A percentile compares a stretch with the other conserved stretches of the same genome.
phyloP scores from a whole-genome alignment of 2,797 vertebrate species.

The Harpagifer antarcticus region DNA sequence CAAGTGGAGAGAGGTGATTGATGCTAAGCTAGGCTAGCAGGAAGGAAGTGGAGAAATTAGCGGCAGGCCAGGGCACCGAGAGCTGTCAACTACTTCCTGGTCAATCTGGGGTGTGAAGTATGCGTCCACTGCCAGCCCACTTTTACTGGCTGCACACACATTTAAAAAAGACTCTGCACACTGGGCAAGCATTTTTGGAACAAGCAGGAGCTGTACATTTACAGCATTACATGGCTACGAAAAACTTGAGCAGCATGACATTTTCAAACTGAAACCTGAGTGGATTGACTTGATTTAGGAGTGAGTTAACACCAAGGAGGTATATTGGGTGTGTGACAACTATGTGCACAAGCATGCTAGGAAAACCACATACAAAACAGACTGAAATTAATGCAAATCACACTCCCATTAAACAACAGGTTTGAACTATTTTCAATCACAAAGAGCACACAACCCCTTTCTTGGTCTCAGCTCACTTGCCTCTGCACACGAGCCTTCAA shows the following conservation, averaged over 20 bases:
- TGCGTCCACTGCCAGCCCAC: constrained; percentile 63
- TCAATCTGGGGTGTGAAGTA: constrained; percentile 83
- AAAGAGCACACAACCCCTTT: constrained; percentile 39
- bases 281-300: constrained; percentile 47
- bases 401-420: not conserved
- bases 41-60: constrained; percentile 85
- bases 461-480: constrained; percentile 44
- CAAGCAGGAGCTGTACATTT: constrained; percentile 10
- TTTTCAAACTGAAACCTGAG: constrained; percentile 24
- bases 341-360: constrained; percentile 44
- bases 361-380: constrained; percentile 14
- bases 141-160: constrained; percentile 17
- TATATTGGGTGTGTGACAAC: constrained; percentile 27
- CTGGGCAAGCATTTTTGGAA: constrained; percentile 5
- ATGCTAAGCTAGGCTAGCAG: constrained; percentile 84
- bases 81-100: constrained; percentile 88
- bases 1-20: constrained; percentile 77
- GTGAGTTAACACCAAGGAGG: constrained; percentile 10
- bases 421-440: constrained; percentile 31
- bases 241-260: constrained; percentile 16
- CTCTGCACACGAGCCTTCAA: constrained; percentile 62
- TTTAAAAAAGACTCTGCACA: constrained; percentile 11
- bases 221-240: constrained; percentile 8
- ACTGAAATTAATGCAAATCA: constrained; percentile 1
- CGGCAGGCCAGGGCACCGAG: constrained; percentile 74